Evolutionary conservation across 2,888 invertebrate genomes (phyloP).

Genomic region (Hypomecis punctinalis): DNA sequence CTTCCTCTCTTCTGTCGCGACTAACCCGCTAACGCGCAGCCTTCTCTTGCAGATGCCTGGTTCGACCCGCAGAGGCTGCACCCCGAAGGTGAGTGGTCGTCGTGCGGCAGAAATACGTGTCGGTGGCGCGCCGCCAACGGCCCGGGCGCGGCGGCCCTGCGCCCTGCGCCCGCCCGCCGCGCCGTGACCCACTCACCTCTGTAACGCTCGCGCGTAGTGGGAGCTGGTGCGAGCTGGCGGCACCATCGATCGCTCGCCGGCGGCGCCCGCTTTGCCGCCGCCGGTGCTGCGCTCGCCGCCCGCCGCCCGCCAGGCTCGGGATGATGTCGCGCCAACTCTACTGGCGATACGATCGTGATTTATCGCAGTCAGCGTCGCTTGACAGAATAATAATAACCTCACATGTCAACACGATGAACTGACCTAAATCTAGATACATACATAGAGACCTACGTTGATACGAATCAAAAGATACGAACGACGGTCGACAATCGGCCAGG

Average conservation of each 20-base stretch:
- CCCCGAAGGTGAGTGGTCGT: constrained; percentile 92
- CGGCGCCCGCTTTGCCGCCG: constrained; percentile 4
- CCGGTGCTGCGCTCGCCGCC: constrained; percentile 10
- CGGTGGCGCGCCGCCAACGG: constrained; percentile 65
- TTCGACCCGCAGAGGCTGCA: constrained; percentile 96
- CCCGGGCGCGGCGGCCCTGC: constrained; percentile 52
- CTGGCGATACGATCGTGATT: constrained; percentile 41
- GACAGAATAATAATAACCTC: constrained; percentile 65
- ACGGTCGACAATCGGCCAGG: constrained; percentile 2
- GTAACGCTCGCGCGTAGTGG: constrained; percentile 18
- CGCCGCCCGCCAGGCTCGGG: background rate
- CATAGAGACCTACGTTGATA: background rate
- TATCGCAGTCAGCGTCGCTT: constrained; percentile 42
- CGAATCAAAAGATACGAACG: constrained; percentile 2
- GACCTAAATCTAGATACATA: constrained; percentile 2
- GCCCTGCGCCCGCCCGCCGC: constrained; percentile 54
- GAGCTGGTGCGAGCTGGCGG: constrained; percentile 1
- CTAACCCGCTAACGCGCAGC: constrained; percentile 84
- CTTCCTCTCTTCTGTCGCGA: constrained; percentile 76
- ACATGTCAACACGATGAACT: constrained; percentile 57
- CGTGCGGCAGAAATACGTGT: constrained; percentile 59
- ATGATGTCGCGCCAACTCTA: constrained; percentile 40
- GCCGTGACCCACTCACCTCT: constrained; percentile 50
- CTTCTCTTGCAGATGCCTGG: constrained; percentile 95
- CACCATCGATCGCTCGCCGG: background rate